These are phyloP conservation scores for Fundulus diaphanus DNA, from an alignment of 2,797 vertebrate genomes.

Conservation along the genomic window DNA sequence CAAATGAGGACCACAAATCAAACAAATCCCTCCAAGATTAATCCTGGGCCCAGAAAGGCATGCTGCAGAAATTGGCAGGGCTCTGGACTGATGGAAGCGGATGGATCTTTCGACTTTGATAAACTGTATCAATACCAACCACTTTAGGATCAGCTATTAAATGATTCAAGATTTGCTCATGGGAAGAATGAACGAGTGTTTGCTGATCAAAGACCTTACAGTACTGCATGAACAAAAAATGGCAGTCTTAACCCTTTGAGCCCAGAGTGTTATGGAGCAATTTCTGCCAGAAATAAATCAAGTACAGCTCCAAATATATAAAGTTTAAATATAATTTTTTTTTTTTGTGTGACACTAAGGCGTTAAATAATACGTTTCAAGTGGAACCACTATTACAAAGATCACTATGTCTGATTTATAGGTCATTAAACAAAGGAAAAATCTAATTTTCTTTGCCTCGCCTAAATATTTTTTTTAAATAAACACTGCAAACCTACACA, in stretches of 20 bases:
- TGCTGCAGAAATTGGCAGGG: conserved; percentile 61
- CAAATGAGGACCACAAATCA: conserved; percentile 81
- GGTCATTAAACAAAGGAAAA: too few relatives aligned
- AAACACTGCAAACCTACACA: too few relatives aligned
- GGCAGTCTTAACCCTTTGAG: not conserved
- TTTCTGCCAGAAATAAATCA: too few relatives aligned
- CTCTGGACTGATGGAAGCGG: conserved; percentile 64
- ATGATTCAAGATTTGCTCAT: conserved; percentile 52
- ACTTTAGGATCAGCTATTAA: conserved; percentile 70
- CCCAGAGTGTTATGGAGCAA: too few relatives aligned
- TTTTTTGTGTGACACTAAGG: too few relatives aligned
- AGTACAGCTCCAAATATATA: too few relatives aligned
- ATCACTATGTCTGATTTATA: too few relatives aligned
- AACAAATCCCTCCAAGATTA: conserved; percentile 72
- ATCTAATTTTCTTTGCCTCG: too few relatives aligned
- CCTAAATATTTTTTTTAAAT: too few relatives aligned
- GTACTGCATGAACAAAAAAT: not conserved
- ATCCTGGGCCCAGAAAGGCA: conserved; percentile 62
- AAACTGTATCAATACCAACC: conserved; percentile 74
- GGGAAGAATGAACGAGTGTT: conserved; percentile 5
- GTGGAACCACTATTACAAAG: too few relatives aligned
- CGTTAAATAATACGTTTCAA: too few relatives aligned
- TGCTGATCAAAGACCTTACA: conserved; percentile 22
- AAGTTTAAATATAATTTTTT: too few relatives aligned
- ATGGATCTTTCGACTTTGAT: conserved; percentile 75